Base-by-base conservation (phyloP, 92 coral and sea anemone species). In the Heliopora coerulea region DNA sequence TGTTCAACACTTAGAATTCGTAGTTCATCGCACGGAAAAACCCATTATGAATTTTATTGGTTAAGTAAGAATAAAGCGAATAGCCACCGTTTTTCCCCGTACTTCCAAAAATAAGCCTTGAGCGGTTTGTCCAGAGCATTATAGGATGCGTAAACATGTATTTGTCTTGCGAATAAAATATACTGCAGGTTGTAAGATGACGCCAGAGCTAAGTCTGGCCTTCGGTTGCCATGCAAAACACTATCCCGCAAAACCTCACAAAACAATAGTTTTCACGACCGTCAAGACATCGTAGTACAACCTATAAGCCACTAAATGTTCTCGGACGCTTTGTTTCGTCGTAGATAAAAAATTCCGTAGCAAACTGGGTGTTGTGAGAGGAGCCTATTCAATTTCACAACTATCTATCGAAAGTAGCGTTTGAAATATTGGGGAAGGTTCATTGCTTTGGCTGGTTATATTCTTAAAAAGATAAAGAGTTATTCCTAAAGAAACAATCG, bases 101-200 rank as follows among this genome's bases (percentile, higher is more conserved):
- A 44, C 4, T 67, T n/a, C 19, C 39, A 27, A 23, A 8, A 14
- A 14, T 2, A 67, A 17, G 21, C 26, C 50, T 18, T 8, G 10
- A 35, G 29, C 24, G 29, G 49, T 15, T 27, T 15, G 12, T 40
- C n/a, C 41, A 67, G 24, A 48, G 59, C 58, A 48, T 67, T 67
- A 44, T 48, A 44, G 58, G 8, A 49, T 25, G 30, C 58, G 74
- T 67, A 67, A 67, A 67, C 74, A 67, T 44, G 54, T 67, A 46
- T 63, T 37, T 34, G 70, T 11, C 24, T 8, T 1, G 58, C 14
- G 34, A 65, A 23, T 21, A 18, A 2, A 18, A 40, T 21, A 34
- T 49, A 26, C 23, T 42, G 59, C 74, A 67, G 74, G 74, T 67
- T 67, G 33, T 33, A 17, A 9, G 63, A 67, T 67, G 74, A 67